A percentile compares a stretch with the other conserved stretches of the same genome.
Conservation (phyloP, 37 sponge, comb jelly and placozoan species). For the Lycopodina hypogea region DNA sequence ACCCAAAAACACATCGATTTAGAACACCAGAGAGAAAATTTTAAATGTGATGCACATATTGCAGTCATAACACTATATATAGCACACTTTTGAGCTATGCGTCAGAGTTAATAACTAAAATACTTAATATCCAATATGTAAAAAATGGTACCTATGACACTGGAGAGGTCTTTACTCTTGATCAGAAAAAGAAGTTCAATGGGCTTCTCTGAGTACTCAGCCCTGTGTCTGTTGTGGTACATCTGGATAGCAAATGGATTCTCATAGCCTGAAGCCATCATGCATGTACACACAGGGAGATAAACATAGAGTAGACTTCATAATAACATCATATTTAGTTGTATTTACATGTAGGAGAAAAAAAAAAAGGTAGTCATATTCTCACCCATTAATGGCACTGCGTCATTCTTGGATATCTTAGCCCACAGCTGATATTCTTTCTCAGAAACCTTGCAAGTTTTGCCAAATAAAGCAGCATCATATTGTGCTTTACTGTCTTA, state of each 20-base stretch:
- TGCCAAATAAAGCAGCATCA: too few relatives aligned
- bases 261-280: constrained; percentile 43
- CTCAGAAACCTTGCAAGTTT: constrained; percentile 40
- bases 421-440: constrained; percentile 61
- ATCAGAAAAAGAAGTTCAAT: constrained; percentile 53
- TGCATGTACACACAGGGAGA: background rate
- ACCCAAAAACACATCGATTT: too few relatives aligned
- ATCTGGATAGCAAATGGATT: constrained; percentile 62
- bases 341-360: background rate
- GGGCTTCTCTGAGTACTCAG: constrained; percentile 43
- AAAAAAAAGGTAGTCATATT: background rate
- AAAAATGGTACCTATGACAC: constrained; percentile 3
- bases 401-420: constrained; percentile 56
- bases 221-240: constrained; percentile 55
- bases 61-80: too few relatives aligned
- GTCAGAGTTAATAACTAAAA: too few relatives aligned
- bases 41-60: too few relatives aligned
- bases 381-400: constrained; percentile 36
- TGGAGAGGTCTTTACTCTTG: constrained; percentile 38
- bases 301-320: background rate
- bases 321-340: background rate
- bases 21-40: too few relatives aligned
- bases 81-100: too few relatives aligned
- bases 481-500: too few relatives aligned
- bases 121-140: too few relatives aligned